A percentile compares a stretch with the other conserved stretches of the same genome.
Evolutionary conservation across 35 echinoderm and acorn worm species (phyloP).

Genomic region (Anneissia japonica): DNA sequence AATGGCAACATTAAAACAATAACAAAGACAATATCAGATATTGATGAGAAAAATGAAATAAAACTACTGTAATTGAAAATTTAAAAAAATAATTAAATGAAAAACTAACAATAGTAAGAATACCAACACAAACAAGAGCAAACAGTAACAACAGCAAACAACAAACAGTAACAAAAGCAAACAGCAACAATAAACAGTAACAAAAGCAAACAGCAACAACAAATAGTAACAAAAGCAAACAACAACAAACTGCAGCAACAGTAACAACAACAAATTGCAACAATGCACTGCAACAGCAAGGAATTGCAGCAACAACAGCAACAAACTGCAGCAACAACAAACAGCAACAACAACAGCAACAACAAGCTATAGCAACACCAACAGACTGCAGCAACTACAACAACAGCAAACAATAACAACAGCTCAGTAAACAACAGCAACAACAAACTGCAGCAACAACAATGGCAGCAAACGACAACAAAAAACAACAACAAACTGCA

Average conservation of each 20-base stretch:
- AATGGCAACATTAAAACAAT: too few species aligned
- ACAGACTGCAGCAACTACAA: too few species aligned
- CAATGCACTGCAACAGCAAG: neutral
- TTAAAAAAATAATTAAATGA: too few species aligned
- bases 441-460: too few species aligned
- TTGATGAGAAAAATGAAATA: too few species aligned
- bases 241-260: neutral
- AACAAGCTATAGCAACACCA: constrained; percentile 12
- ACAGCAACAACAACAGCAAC: neutral
- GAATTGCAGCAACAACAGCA: neutral
- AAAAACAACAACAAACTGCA: neutral
- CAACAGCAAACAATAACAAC: too few species aligned
- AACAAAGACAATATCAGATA: too few species aligned
- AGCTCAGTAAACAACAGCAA: too few species aligned
- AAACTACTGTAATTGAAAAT: too few species aligned
- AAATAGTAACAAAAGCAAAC: neutral
- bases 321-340: neutral
- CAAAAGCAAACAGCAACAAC: neutral
- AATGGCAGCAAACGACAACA: too few species aligned
- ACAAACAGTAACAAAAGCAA: constrained; percentile 3
- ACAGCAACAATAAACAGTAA: neutral
- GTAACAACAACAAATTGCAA: neutral
- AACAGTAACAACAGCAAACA: neutral
- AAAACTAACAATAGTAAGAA: too few species aligned
- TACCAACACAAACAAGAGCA: neutral